Base-by-base conservation (phyloP, 2,888 invertebrate species). In the Rotaria macrura region DNA sequence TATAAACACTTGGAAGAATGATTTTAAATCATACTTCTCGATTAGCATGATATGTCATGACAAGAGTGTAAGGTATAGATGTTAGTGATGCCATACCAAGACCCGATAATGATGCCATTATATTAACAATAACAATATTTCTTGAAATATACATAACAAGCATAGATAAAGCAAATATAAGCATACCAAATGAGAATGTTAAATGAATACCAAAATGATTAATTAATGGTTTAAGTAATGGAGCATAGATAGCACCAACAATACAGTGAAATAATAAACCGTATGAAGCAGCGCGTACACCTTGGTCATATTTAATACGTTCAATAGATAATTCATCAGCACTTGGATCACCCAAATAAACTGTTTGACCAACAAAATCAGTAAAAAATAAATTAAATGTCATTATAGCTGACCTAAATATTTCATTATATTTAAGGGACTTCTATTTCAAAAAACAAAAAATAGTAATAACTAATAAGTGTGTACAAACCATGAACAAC, bases 251-350 rank as follows among this genome's bases (percentile, higher is more conserved):
- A 85, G 85, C 87, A 89, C 89, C 88, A 84, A 84, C 84, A 20
- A 84, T 52, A 84, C 84, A 96, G 89, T 93, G 93, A 87, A 93
- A 89, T 0, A 96, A 94, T 97, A 97, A 97, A 52, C 96, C 97
- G 94, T 95, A 95, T 89, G 96, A 97, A 23, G 97, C 97, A 89
- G 96, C 95, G 72, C 96, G 93, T 0, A 97, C 96, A 0, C 97
- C 97, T 72, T 94, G 94, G 90, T 96, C 95, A 89, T 97, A 97
- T 34, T 17, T n/a, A 52, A 43, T 20, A 84, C 54, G 84, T 52
- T 49, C 49, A 52, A 34, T n/a, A 25, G 49, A 4, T 23, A 88
- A 88, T 54, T 88, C 88, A 1, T 89, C 88, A 17, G 88, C 87
- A 85, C 93, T 93, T n/a, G 95, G 96, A 91, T 95, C 93, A 0